Evolutionary conservation across 2,888 invertebrate genomes (phyloP), one percentile per base, ranked within the genome.

Genomic region (Dinocampus coccinellae): DNA sequence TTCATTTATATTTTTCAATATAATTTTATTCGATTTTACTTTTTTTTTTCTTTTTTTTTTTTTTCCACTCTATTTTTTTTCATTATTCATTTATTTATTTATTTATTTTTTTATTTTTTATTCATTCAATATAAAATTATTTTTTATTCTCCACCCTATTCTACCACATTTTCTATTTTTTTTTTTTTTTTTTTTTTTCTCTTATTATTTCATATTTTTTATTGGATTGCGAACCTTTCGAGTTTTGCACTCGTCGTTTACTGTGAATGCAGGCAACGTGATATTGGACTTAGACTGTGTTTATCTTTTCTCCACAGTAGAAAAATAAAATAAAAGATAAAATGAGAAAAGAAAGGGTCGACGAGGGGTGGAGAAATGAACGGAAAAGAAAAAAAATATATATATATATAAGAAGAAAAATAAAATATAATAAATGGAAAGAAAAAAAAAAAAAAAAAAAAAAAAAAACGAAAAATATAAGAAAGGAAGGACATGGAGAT

Each of bases 11-110:
- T 29, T 7, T 29, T 29, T 29, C 29, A 29, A 29, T n/a, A n/a
- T n/a, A n/a, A n/a, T n/a, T n/a, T n/a, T n/a, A n/a, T n/a, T n/a
- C 55, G 34, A 65, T 65, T 65, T 65, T 65, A 55, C 22, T 3
- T 57, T 57, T 26, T 3, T 57, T 29, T 55, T 26, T 26, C 13
- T 10, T 55, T 57, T 29, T 57, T 11, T 11, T 29, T 16, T 11
- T 29, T 29, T n/a, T 11, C 13, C 22, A 26, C 13, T 57, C 10
- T 10, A 58, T n/a, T n/a, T n/a, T n/a, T n/a, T n/a, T n/a, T n/a
- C n/a, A n/a, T n/a, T n/a, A n/a, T n/a, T n/a, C n/a, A n/a, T n/a
- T n/a, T n/a, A n/a, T n/a, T n/a, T n/a, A n/a, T n/a, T n/a, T n/a
- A n/a, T n/a, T n/a, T n/a, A n/a, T n/a, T n/a, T n/a, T n/a, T n/a